These are phyloP conservation scores for Liodrosophila aerea DNA, from an alignment of 2,888 invertebrate genomes.

Conservation along the genomic window DNA sequence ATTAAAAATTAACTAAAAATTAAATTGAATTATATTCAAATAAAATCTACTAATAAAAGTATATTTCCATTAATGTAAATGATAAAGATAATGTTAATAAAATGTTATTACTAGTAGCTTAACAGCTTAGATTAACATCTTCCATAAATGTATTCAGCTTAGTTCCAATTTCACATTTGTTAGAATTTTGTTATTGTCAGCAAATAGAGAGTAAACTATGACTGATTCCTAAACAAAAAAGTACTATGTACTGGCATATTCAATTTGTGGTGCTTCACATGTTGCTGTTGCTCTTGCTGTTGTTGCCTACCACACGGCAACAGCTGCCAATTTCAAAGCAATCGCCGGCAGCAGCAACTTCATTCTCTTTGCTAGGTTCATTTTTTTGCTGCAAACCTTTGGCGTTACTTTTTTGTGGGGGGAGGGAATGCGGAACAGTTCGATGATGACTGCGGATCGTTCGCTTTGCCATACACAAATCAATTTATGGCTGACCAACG, in stretches of 20 bases:
- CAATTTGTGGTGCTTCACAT: slow-evolving; percentile 2
- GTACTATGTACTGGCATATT: slow-evolving; percentile 3
- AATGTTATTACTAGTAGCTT: too few relatives aligned
- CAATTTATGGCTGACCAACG: slow-evolving; percentile 71
- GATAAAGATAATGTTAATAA: too few relatives aligned
- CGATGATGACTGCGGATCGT: slow-evolving; percentile 49
- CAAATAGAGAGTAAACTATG: slow-evolving; percentile 9
- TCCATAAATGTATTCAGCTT: too few relatives aligned
- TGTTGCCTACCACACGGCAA: neutral
- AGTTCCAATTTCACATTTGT: too few relatives aligned
- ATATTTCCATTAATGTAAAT: too few relatives aligned
- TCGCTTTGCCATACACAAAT: slow-evolving; percentile 56
- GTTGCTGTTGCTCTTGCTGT: slow-evolving; percentile 5
- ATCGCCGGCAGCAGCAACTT: slow-evolving; percentile 40
- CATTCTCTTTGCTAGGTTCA: slow-evolving; percentile 1
- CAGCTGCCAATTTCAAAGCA: slow-evolving; percentile 56
- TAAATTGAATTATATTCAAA: too few relatives aligned
- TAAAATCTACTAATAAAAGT: too few relatives aligned
- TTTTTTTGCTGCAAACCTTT: slow-evolving; percentile 20
- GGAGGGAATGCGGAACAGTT: slow-evolving; percentile 18
- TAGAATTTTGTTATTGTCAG: too few relatives aligned
- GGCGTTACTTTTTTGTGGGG: slow-evolving; percentile 21
- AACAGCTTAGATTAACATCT: too few relatives aligned
- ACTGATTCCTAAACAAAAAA: slow-evolving; percentile 20
- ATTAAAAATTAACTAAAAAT: too few relatives aligned